Conservation (phyloP, 2,113 vertebrate species). For the Campylorhamphus procurvoides region DNA sequence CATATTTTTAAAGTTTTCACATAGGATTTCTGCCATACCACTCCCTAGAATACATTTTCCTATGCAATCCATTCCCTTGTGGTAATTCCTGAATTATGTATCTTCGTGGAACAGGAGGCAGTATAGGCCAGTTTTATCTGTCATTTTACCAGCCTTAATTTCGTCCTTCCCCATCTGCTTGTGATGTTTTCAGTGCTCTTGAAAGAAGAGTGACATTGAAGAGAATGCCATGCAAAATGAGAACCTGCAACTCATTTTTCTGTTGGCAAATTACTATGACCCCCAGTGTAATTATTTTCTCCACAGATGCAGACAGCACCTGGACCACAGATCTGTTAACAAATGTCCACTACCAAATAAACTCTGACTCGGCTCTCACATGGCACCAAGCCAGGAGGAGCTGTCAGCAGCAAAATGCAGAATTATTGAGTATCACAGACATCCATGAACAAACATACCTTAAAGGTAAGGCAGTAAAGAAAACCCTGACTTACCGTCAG, state of each 20-base stretch:
- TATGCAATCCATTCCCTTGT: not conserved
- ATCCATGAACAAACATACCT: slow-evolving; percentile 88
- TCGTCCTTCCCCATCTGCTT: not conserved
- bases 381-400: slow-evolving; percentile 93
- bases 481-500: not conserved
- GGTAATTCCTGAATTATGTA: not conserved
- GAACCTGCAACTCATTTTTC: not conserved
- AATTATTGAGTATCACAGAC: slow-evolving; percentile 87
- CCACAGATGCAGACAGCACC: slow-evolving; percentile 44
- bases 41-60: not conserved
- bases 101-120: not conserved
- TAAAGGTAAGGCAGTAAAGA: slow-evolving; percentile 76
- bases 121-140: not conserved
- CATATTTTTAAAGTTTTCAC: not conserved
- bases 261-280: not conserved
- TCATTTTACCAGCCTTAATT: not conserved
- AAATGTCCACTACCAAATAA: slow-evolving; percentile 85
- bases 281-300: not conserved
- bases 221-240: fast-evolving
- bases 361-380: slow-evolving; percentile 80
- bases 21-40: not conserved
- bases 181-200: not conserved
- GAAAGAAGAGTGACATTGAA: not conserved
- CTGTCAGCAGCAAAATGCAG: slow-evolving; percentile 88
- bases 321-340: slow-evolving; percentile 86